Conservation (phyloP, 2,797 vertebrate genomes). For the Coregonus sp. region DNA sequence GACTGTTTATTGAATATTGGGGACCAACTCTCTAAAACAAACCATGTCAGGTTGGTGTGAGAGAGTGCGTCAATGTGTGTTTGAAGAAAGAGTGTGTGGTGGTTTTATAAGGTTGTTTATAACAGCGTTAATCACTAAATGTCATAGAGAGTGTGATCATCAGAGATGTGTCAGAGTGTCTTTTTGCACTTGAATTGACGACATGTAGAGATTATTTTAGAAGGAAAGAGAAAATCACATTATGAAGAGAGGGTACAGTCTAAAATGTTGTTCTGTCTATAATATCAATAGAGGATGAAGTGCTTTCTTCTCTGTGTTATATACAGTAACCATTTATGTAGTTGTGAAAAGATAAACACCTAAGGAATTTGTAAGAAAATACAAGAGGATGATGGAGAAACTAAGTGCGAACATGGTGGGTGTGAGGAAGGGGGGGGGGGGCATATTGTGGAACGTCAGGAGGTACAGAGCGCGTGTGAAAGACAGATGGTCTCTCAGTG, state of each 20-base stretch:
- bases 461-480: conserved; percentile 63
- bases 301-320: too few species aligned
- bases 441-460: conserved; percentile 50
- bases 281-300: too few species aligned
- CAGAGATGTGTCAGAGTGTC: too few species aligned
- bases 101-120: too few species aligned
- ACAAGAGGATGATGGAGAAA: conserved; percentile 17
- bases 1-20: background rate
- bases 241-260: too few species aligned
- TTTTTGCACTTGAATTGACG: too few species aligned
- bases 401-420: conserved; percentile 43
- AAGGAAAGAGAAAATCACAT: too few species aligned
- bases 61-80: background rate
- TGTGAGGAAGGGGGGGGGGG: conserved; percentile 29
- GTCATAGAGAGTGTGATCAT: too few species aligned
- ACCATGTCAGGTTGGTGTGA: background rate
- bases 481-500: conserved; percentile 84
- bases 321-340: background rate
- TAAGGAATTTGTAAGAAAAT: background rate
- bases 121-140: too few species aligned
- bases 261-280: too few species aligned
- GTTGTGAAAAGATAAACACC: background rate
- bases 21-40: background rate
- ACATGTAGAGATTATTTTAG: too few species aligned
- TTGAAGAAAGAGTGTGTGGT: background rate